Conservation (phyloP, 2,888 invertebrate species). For the Euclidia mi region DNA sequence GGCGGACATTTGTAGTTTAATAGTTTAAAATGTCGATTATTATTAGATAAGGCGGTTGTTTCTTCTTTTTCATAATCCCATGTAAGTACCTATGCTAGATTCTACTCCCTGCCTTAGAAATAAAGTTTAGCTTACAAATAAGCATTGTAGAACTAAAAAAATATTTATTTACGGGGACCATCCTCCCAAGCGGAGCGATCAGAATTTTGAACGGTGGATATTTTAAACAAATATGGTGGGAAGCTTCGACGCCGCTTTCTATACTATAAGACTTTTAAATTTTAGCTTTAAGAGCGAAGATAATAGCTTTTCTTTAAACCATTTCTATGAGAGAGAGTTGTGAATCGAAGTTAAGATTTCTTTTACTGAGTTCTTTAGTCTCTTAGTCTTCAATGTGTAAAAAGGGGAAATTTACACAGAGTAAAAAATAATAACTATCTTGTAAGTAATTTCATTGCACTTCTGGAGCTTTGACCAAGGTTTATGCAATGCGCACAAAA, state of each 20-base stretch:
- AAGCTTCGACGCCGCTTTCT: constrained; percentile 79
- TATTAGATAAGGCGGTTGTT: constrained; percentile 66
- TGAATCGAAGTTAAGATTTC: constrained; percentile 75
- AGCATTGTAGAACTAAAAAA: constrained; percentile 74
- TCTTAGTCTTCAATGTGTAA: constrained; percentile 80
- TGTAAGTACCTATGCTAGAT: constrained; percentile 77
- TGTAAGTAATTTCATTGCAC: constrained; percentile 76
- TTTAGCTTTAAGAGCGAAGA: constrained; percentile 68
- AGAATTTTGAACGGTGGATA: constrained; percentile 72
- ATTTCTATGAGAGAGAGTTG: constrained; percentile 78
- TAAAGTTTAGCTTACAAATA: constrained; percentile 73
- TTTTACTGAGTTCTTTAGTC: constrained; percentile 63
- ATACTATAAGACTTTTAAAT: constrained; percentile 75
- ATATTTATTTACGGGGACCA: constrained; percentile 85
- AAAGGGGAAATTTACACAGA: constrained; percentile 88
- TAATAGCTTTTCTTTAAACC: constrained; percentile 69
- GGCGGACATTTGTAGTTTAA: constrained; percentile 77
- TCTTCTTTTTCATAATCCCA: constrained; percentile 69
- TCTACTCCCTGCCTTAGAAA: constrained; percentile 81
- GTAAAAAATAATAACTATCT: constrained; percentile 46
- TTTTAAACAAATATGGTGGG: constrained; percentile 61
- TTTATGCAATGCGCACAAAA: constrained; percentile 83
- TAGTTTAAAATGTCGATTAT: constrained; percentile 79
- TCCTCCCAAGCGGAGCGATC: constrained; percentile 81
- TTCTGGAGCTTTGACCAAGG: constrained; percentile 79